Conservation (phyloP, 2,888 invertebrate genomes). For the Brassicogethes aeneus region DNA sequence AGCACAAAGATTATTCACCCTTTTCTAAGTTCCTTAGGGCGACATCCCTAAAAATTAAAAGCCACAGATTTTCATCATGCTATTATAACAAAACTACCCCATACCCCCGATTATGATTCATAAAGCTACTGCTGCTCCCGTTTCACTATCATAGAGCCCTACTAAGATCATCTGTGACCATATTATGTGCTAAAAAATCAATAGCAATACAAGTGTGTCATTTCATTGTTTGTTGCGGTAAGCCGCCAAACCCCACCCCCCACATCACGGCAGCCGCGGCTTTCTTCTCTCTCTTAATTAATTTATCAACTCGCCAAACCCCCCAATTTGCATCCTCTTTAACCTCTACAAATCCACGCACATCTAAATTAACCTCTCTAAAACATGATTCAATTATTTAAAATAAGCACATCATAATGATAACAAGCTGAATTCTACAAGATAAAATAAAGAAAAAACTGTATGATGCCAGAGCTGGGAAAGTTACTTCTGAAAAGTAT, state of each 20-base stretch:
- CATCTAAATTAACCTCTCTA: too few relatives aligned
- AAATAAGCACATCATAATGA: too few relatives aligned
- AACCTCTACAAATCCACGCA: too few relatives aligned
- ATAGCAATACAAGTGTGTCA: conserved; percentile 11
- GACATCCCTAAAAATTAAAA: conserved; percentile 43
- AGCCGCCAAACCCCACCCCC: neutral
- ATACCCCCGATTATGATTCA: conserved; percentile 24
- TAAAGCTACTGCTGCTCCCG: conserved; percentile 16
- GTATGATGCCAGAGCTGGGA: too few relatives aligned
- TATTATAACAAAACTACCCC: conserved; percentile 16
- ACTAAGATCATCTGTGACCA: conserved; percentile 21
- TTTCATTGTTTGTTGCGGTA: neutral
- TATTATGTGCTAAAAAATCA: conserved; percentile 27
- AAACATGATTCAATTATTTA: too few relatives aligned
- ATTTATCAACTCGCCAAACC: neutral
- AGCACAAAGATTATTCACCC: conserved; percentile 39
- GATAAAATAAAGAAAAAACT: too few relatives aligned
- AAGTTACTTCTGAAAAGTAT: too few relatives aligned
- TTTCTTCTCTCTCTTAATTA: neutral
- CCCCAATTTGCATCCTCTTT: too few relatives aligned
- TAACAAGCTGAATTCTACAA: too few relatives aligned
- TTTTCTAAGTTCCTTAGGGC: conserved; percentile 37
- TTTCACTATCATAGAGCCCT: conserved; percentile 17
- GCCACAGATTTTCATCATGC: conserved; percentile 40
- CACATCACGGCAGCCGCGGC: too few relatives aligned